A percentile compares a stretch with the other conserved stretches of the same genome.
These are phyloP conservation scores for Torymus auratus DNA, from an alignment of 2,888 invertebrate genomes.

Conservation along the genomic window DNA sequence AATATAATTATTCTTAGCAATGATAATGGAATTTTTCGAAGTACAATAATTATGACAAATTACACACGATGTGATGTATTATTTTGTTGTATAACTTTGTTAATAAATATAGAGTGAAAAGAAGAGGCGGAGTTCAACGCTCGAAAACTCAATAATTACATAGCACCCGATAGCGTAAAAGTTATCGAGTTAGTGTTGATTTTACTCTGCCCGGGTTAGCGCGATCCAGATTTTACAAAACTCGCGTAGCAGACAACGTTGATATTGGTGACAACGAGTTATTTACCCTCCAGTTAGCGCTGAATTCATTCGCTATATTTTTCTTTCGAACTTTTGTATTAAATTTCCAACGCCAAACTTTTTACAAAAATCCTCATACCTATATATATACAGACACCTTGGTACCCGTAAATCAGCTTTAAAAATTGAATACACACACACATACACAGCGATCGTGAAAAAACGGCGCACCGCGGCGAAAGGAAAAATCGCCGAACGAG, in stretches of 20 bases:
- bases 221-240: conserved; percentile 4
- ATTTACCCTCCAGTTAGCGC: background rate
- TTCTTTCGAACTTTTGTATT: too few species aligned
- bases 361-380: too few species aligned
- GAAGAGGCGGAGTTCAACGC: background rate
- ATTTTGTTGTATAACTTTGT: too few species aligned
- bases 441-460: too few species aligned
- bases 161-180: background rate
- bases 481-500: conserved; percentile 18
- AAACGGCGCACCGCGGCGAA: too few species aligned
- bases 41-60: too few species aligned
- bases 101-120: too few species aligned
- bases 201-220: background rate
- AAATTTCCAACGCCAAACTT: too few species aligned
- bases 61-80: too few species aligned
- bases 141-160: conserved; percentile 16
- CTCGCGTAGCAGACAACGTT: background rate
- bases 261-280: background rate
- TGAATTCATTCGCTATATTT: too few species aligned
- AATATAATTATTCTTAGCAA: too few species aligned
- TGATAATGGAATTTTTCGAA: too few species aligned
- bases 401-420: background rate
- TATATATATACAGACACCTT: background rate
- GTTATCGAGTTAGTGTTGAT: conserved; percentile 6
- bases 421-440: conserved; percentile 6